These are phyloP conservation scores for Apodemia duryi DNA, from an alignment of 2,888 invertebrate species.

Conservation along the genomic window DNA sequence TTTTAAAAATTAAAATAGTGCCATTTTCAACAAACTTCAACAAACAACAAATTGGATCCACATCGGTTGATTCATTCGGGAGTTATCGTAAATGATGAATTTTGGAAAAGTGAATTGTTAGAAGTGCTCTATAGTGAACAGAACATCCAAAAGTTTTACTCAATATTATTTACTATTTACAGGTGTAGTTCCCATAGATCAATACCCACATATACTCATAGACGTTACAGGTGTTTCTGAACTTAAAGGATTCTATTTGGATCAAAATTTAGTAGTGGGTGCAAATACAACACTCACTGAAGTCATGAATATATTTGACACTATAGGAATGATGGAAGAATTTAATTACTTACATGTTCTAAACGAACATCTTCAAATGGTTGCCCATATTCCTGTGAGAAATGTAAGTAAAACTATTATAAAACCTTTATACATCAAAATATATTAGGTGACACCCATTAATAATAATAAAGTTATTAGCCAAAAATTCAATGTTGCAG, in stretches of 20 bases:
- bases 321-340: slow-evolving; percentile 41
- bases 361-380: slow-evolving; percentile 81
- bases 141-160: too few species aligned
- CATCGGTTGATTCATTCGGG: too few species aligned
- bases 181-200: slow-evolving; percentile 57
- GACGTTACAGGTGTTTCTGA: slow-evolving; percentile 80
- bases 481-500: too few species aligned
- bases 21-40: too few species aligned
- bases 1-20: too few species aligned
- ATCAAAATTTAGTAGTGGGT: slow-evolving; percentile 70
- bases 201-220: slow-evolving; percentile 71
- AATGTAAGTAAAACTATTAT: slow-evolving; percentile 73
- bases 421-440: too few species aligned
- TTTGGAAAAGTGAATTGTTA: too few species aligned
- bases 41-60: too few species aligned
- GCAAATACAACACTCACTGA: slow-evolving; percentile 76
- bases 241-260: slow-evolving; percentile 59
- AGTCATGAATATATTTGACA: slow-evolving; percentile 62
- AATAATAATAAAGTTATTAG: too few species aligned
- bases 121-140: too few species aligned
- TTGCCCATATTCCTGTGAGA: slow-evolving; percentile 84
- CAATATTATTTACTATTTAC: slow-evolving; percentile 29
- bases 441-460: too few species aligned
- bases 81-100: too few species aligned
- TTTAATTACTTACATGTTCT: slow-evolving; percentile 80